Percentiles rank a stretch among this genome's conserved stretches.
Evolutionary conservation across 2,797 vertebrate genomes (phyloP).

Genomic region (Babyrousa celebensis): DNA sequence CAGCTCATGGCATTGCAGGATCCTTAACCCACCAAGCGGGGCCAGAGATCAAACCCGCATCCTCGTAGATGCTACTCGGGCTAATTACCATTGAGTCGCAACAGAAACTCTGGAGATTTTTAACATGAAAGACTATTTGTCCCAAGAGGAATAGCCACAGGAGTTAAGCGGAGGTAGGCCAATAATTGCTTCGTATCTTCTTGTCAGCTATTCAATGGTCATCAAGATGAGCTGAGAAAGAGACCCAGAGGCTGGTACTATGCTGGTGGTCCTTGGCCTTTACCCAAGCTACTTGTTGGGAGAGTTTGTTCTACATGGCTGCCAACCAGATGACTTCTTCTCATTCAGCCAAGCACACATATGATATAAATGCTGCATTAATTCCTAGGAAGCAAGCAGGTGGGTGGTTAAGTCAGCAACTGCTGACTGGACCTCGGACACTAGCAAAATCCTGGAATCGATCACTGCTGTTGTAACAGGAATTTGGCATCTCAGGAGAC

Average conservation of each 20-base stretch:
- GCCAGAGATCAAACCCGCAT: no score
- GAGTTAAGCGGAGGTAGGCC: not conserved
- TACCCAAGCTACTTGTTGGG: not conserved
- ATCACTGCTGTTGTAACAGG: not conserved
- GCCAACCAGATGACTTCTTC: not conserved
- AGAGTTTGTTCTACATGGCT: not conserved
- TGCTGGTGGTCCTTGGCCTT: not conserved
- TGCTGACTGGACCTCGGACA: not conserved
- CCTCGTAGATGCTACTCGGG: no score
- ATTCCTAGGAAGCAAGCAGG: conserved; percentile 5
- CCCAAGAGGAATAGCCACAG: not conserved
- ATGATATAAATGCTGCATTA: not conserved
- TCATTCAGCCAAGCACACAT: not conserved
- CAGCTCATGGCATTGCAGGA: no score
- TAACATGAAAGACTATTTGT: not conserved
- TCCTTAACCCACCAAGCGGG: no score
- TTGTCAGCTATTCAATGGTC: not conserved
- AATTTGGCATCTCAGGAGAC: not conserved
- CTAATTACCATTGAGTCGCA: no score
- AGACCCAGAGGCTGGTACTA: not conserved
- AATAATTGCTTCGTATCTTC: not conserved
- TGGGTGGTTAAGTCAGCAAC: not conserved
- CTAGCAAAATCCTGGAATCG: not conserved
- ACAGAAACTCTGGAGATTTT: not conserved
- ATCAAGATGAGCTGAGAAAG: not conserved